These are phyloP conservation scores for Thamnophis sirtalis DNA, from an alignment of 2,113 vertebrate species.

Conservation along the genomic window DNA sequence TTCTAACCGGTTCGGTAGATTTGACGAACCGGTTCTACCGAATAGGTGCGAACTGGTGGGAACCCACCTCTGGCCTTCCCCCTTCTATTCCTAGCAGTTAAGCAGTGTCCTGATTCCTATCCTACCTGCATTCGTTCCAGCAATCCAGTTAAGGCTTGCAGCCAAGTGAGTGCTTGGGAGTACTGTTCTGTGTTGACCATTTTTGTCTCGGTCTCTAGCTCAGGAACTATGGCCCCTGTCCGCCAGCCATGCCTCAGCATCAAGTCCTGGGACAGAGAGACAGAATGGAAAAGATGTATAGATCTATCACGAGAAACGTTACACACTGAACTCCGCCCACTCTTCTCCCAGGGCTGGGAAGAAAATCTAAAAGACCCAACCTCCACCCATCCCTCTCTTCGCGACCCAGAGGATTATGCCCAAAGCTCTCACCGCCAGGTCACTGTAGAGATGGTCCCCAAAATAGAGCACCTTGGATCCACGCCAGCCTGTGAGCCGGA, in stretches of 20 bases:
- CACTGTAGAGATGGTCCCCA: constrained; percentile 84
- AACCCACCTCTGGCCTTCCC: no score
- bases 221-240: constrained; percentile 80
- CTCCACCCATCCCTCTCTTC: neutral
- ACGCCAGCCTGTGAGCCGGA: constrained; percentile 79
- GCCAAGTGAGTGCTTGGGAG: constrained; percentile 78
- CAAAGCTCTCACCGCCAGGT: constrained; percentile 73
- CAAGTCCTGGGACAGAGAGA: constrained; percentile 70
- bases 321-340: neutral
- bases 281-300: neutral
- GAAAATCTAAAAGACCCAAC: neutral
- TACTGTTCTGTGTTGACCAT: constrained; percentile 79
- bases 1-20: no score
- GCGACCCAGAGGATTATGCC: constrained; percentile 36
- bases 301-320: neutral
- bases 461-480: constrained; percentile 83
- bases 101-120: neutral
- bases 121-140: constrained; percentile 80
- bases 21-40: no score
- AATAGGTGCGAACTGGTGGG: no score
- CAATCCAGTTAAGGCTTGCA: constrained; percentile 81
- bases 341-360: neutral
- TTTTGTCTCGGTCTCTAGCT: constrained; percentile 79
- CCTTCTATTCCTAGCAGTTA: no score
- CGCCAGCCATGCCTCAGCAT: constrained; percentile 83